Conservation (phyloP, 2,888 invertebrate genomes). For the Drosophila paracracens region DNA sequence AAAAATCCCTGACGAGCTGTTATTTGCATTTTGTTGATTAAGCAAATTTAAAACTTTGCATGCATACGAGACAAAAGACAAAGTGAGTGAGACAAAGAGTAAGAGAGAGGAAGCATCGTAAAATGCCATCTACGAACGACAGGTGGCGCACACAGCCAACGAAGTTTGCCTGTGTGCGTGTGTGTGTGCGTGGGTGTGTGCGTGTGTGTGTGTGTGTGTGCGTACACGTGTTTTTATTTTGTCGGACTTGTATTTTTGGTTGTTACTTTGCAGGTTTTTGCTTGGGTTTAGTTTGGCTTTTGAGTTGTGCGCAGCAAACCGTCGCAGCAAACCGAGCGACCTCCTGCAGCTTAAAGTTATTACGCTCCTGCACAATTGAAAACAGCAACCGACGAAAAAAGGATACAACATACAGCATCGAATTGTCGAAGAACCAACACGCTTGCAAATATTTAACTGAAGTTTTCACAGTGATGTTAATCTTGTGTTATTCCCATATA, state of each 20-base stretch:
- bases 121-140: conserved; percentile 28
- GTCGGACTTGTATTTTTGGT: conserved; percentile 24
- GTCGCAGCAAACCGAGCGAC: conserved; percentile 2
- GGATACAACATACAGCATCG: too few relatives aligned
- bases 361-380: conserved; percentile 56
- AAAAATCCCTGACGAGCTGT: conserved; percentile 59
- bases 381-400: conserved; percentile 16
- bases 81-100: background rate
- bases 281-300: conserved; percentile 55
- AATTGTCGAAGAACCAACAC: background rate
- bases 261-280: conserved; percentile 50
- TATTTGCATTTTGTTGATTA: conserved; percentile 71
- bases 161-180: background rate
- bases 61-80: conserved; percentile 8
- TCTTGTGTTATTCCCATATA: background rate
- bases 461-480: background rate
- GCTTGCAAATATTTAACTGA: background rate
- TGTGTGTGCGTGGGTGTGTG: background rate
- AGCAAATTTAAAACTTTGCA: conserved; percentile 66
- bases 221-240: conserved; percentile 31
- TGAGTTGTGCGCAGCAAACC: conserved; percentile 44
- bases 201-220: conserved; percentile 13
- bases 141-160: conserved; percentile 42
- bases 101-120: background rate
- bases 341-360: conserved; percentile 52